Evolutionary conservation across 2,888 invertebrate species (phyloP), one percentile per base, ranked within the genome.

Genomic region (Platycheirus albimanus): DNA sequence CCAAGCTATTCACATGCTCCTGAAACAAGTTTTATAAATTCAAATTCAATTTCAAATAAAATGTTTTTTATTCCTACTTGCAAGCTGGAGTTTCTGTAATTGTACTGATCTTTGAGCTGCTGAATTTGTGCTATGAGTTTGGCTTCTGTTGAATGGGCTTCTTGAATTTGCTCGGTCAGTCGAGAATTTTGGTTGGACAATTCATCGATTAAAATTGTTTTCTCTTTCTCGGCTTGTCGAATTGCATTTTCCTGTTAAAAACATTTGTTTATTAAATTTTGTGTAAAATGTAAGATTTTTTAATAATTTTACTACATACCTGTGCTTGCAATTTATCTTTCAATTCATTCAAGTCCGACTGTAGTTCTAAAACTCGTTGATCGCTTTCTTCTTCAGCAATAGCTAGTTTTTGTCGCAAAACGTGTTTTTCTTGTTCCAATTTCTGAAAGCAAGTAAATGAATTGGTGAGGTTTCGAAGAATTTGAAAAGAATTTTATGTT

Each of bases 381-480:
- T 98, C 98, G 89, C 96, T 96, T 90, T 98, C 98, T 30, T 96
- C 95, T 89, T 96, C 95, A 45, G 95, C 94, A 45, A 96, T 95
- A 87, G 96, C 95, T 88, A 98, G 92, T 87, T 96, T 96, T 83
- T 98, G 93, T 78, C 96, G 93, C 63, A 98, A 92, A 63, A 96
- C 93, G 91, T 98, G 96, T 87, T 97, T 95, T 91, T 98, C 98
- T 91, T 98, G 98, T 91, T 98, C 97, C 90, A 98, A 92, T 89
- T 94, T 94, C 98, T 98, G 93, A 0, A 92, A 91, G n/a, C n/a
- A 24, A 24, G 24, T 24, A 24, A 24, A 24, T 24, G 24, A 4
- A 6, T n/a, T n/a, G n/a, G n/a, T n/a, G n/a, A n/a, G n/a, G n/a
- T n/a, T n/a, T n/a, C n/a, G n/a, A n/a, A n/a, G n/a, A n/a, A n/a